Conservation (phyloP, 2,113 vertebrate genomes). For the Cichladusa arquata region DNA sequence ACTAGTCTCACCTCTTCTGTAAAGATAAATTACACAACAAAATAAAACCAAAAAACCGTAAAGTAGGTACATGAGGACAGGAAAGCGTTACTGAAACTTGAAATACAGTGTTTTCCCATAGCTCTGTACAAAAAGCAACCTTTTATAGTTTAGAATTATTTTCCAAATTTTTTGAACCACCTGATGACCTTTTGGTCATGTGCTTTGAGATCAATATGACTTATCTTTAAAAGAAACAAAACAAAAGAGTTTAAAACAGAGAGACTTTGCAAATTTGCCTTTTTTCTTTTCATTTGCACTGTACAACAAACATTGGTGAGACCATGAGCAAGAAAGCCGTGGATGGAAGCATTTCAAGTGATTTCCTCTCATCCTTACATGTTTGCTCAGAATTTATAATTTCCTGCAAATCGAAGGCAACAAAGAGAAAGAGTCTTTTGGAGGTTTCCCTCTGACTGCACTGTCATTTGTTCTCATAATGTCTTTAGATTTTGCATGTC, state of each 20-base stretch:
- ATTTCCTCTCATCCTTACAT: conserved; percentile 28
- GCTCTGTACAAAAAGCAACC: neutral
- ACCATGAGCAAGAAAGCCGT: neutral
- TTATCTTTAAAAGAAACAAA: neutral
- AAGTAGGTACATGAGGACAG: neutral
- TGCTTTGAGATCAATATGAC: neutral
- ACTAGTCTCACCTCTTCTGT: neutral
- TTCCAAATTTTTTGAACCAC: conserved; percentile 13
- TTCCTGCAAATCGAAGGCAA: conserved; percentile 42
- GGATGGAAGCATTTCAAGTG: conserved; percentile 36
- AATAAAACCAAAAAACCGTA: accelerated
- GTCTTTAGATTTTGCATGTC: neutral
- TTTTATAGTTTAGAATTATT: neutral
- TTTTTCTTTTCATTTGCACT: neutral
- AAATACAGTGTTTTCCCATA: neutral
- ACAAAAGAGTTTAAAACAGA: neutral
- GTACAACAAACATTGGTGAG: neutral
- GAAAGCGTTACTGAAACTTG: neutral
- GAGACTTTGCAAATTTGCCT: neutral
- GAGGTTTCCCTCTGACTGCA: neutral
- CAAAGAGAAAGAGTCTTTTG: neutral
- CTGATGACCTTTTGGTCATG: neutral
- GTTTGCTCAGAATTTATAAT: conserved; percentile 25
- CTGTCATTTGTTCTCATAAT: neutral
- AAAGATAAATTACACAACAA: neutral